phyloP scores from a whole-genome alignment of 2,888 invertebrate genomes.

The Ectemnius lituratus region DNA sequence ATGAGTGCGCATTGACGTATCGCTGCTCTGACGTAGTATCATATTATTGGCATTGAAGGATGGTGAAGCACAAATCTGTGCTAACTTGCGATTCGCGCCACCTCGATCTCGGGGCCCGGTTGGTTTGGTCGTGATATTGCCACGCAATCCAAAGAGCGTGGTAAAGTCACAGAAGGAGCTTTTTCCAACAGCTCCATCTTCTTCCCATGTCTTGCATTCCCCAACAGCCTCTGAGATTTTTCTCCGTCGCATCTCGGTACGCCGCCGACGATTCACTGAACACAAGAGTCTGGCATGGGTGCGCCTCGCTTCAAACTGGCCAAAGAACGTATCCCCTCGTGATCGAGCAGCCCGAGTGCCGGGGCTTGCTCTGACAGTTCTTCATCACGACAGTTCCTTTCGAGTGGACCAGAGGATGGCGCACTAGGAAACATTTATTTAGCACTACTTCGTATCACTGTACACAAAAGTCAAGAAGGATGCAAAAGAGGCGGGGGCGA shows the following conservation, averaged over 20 bases:
- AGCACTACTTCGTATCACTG: conserved; percentile 71
- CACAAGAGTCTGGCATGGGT: conserved; percentile 57
- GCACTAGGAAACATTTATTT: conserved; percentile 77
- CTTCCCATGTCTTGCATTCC: background rate
- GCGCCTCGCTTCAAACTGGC: conserved; percentile 20
- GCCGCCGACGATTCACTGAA: conserved; percentile 60
- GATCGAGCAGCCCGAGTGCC: conserved; percentile 17
- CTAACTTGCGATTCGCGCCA: no score
- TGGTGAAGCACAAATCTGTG: no score
- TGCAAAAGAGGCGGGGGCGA: conserved; percentile 75
- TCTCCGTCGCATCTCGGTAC: conserved; percentile 8
- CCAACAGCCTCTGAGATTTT: conserved; percentile 21
- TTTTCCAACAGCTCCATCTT: background rate
- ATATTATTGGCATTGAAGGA: no score
- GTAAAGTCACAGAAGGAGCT: no score
- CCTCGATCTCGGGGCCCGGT: no score
- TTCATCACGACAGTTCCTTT: conserved; percentile 25
- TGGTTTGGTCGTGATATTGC: no score
- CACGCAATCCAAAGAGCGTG: no score
- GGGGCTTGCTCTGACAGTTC: conserved; percentile 10
- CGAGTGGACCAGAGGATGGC: conserved; percentile 66
- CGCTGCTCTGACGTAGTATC: conserved; percentile 15
- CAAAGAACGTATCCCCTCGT: conserved; percentile 14
- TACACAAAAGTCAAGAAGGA: conserved; percentile 77
- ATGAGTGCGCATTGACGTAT: conserved; percentile 35